A percentile compares a stretch with the other conserved stretches of the same genome.
Conservation (phyloP, 2,888 invertebrate genomes). For the Chesias legatella region DNA sequence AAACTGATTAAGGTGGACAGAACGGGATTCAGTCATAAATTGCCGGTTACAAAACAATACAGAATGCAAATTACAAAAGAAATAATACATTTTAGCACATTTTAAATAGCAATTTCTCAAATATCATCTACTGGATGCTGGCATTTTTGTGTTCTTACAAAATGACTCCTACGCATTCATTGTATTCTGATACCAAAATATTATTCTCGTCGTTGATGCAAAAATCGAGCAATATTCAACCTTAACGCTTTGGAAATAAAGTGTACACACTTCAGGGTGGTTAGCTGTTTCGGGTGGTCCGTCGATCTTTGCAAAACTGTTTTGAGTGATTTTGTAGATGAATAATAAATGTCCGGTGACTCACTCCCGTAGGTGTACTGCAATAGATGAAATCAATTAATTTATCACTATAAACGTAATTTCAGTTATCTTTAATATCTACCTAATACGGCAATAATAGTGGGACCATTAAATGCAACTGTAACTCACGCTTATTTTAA, state of each 20-base stretch:
- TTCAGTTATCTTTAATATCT: no score
- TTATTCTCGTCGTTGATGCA: neutral
- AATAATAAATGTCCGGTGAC: conserved; percentile 37
- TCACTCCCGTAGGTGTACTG: conserved; percentile 40
- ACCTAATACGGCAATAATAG: no score
- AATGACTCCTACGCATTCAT: conserved; percentile 56
- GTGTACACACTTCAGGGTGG: neutral
- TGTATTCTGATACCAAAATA: conserved; percentile 43
- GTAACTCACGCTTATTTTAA: no score
- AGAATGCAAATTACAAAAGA: conserved; percentile 14
- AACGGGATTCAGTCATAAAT: no score
- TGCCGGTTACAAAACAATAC: conserved; percentile 13
- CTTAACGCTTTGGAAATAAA: neutral
- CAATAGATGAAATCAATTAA: conserved; percentile 48
- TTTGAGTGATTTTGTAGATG: conserved; percentile 45
- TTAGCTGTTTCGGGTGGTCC: conserved; percentile 2
- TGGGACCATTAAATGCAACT: no score
- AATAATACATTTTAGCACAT: conserved; percentile 21
- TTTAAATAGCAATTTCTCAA: conserved; percentile 36
- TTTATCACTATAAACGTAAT: conserved; percentile 50
- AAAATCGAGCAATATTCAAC: conserved; percentile 10
- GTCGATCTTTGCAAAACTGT: conserved; percentile 26
- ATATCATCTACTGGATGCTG: conserved; percentile 39
- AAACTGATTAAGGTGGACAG: no score
- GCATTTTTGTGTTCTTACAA: conserved; percentile 58